These are phyloP conservation scores for Trichogramma evanescens DNA, from an alignment of 2,888 invertebrate genomes.

Conservation along the genomic window DNA sequence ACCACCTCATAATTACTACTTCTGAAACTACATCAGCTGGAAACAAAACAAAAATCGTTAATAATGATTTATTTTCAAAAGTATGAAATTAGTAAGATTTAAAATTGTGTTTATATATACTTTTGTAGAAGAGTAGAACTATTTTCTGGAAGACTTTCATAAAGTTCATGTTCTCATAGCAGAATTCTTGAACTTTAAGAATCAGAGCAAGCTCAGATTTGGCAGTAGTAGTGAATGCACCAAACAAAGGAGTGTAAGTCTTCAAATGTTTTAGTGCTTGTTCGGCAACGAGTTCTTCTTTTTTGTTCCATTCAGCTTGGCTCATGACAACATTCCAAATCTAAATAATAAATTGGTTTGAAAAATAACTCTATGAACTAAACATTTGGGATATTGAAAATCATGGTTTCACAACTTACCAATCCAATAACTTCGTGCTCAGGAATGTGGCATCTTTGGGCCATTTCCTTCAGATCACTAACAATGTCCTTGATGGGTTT, in stretches of 20 bases:
- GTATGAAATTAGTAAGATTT: conserved; percentile 4
- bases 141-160: conserved; percentile 98
- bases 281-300: conserved; percentile 92
- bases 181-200: conserved; percentile 92
- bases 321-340: conserved; percentile 94
- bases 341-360: conserved; percentile 47
- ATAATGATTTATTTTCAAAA: not conserved
- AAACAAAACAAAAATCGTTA: conserved; percentile 30
- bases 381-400: not conserved
- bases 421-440: conserved; percentile 86
- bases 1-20: conserved; percentile 94
- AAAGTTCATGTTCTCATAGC: conserved; percentile 98
- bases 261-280: conserved; percentile 88
- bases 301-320: conserved; percentile 96
- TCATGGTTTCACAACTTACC: conserved; percentile 51
- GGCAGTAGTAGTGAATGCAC: conserved; percentile 77
- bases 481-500: conserved; percentile 81
- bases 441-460: conserved; percentile 72
- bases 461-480: conserved; percentile 78
- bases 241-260: conserved; percentile 77
- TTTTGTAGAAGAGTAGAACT: conserved; percentile 91
- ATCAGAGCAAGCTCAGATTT: conserved; percentile 84
- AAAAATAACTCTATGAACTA: not conserved
- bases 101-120: conserved; percentile 47
- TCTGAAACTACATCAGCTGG: conserved; percentile 86